Base-by-base conservation (phyloP, 2,113 vertebrate species). In the Anarrhichthys ocellatus region DNA sequence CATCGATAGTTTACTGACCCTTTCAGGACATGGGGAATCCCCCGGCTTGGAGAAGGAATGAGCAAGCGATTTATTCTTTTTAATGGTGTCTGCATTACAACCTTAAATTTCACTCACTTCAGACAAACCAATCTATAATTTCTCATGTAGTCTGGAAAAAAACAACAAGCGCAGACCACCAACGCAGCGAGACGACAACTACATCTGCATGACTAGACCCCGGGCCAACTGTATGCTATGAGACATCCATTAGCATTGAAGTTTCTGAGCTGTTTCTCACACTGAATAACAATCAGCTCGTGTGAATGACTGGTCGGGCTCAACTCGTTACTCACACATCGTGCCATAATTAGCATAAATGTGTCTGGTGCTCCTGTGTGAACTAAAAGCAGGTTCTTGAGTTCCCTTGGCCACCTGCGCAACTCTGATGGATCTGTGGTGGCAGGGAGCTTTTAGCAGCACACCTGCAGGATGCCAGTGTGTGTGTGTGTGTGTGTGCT, bases 391-490 rank as follows among this genome's bases (percentile, higher is more conserved):
- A 86, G 79, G 64, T 50, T 87, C 86, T 88, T 65, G 13, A 54
- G 64, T 90, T 88, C 68, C 91, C 52, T 32, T 34, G 81, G 75
- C 78, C 89, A 91, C 87, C 90, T 91, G 88, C 74, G 84, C 13
- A 64, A 75, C 36, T 48, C 80, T 93, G 92, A 93, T 85, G 89
- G 87, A 94, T 93, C 65, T 68, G 85, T 48, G 54, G 84, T 90
- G 90, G 87, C 89, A 88, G 89, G 78, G 73, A 74, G 64, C 79
- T 87, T 62, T 84, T 67, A 62, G 83, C 84, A 82, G 61, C 73
- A 76, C 84, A 94, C 89, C 91, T 93, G 89, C 83, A 73, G 76
- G 63, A 84, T 82, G 80, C 78, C 86, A 88, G 87, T 73, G 27
- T 46, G 74, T 68, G 48, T 81, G 40, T 77, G 59, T 79, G 80